A percentile compares a stretch with the other conserved stretches of the same genome.
Evolutionary conservation across 2,888 invertebrate species (phyloP).

Genomic region (Euzophera pinguis): DNA sequence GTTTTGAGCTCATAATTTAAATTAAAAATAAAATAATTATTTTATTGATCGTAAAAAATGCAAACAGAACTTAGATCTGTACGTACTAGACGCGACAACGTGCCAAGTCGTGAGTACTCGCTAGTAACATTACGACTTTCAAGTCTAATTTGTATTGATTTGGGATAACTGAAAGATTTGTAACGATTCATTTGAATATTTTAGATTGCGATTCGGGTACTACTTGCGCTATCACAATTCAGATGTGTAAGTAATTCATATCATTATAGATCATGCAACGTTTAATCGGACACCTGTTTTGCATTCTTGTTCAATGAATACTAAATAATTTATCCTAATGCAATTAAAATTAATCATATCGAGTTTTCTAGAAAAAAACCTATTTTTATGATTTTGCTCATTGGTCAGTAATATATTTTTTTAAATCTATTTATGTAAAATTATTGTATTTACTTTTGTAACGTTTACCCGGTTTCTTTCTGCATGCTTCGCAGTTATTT

Average conservation of each 20-base stretch:
- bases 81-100: conserved; percentile 67
- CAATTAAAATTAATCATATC: no score
- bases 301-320: no score
- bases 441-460: no score
- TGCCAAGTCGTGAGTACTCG: conserved; percentile 68
- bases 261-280: neutral
- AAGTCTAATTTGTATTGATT: neutral
- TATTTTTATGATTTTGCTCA: no score
- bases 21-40: conserved; percentile 30
- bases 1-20: conserved; percentile 46
- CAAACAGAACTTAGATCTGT: conserved; percentile 56
- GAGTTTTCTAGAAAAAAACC: no score
- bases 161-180: neutral
- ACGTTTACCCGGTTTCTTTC: no score
- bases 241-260: conserved; percentile 67
- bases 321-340: no score
- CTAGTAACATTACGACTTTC: neutral
- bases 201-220: conserved; percentile 77
- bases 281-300: no score
- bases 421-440: no score
- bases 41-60: conserved; percentile 41
- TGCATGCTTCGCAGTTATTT: no score
- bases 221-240: conserved; percentile 75
- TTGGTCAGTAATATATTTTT: no score
- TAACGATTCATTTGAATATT: conserved; percentile 52